These are phyloP conservation scores for Mesoclemmys tuberculata DNA, from an alignment of 2,113 vertebrate genomes.

Conservation along the genomic window DNA sequence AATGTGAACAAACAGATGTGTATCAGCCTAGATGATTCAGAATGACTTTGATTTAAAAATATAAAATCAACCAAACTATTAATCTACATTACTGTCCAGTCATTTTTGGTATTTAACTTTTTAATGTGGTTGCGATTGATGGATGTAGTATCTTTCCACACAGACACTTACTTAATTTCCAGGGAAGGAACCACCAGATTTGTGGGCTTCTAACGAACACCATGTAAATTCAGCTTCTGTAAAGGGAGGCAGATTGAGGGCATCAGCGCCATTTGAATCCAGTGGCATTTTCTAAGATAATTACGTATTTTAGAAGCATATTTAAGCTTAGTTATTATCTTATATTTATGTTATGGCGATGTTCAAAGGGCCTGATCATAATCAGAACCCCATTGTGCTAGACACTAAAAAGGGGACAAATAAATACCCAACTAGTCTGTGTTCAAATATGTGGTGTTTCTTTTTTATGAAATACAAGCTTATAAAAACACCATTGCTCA, in stretches of 20 bases:
- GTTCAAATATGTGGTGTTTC: not conserved
- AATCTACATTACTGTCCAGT: not conserved
- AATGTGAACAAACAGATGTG: not conserved
- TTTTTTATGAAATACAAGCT: not conserved
- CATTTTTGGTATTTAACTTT: slow-evolving; percentile 3
- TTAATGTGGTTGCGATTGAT: not conserved
- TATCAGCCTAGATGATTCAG: not conserved
- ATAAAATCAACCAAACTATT: not conserved
- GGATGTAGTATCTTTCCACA: not conserved
- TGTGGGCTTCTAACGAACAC: not conserved
- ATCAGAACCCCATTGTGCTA: not conserved
- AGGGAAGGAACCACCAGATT: slow-evolving; percentile 16
- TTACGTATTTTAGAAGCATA: not conserved
- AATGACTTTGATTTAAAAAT: not conserved
- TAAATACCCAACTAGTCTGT: not conserved
- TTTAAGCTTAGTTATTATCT: not conserved
- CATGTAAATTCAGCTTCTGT: not conserved
- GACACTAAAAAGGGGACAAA: not conserved
- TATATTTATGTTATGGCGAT: not conserved
- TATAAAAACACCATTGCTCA: not conserved
- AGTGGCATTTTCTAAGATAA: not conserved
- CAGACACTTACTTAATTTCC: not conserved
- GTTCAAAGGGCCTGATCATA: not conserved
- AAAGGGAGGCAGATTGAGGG: not conserved
- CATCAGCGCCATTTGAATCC: not conserved